Conservation (phyloP, 2,113 vertebrate genomes). For the Salvator merianae region DNA sequence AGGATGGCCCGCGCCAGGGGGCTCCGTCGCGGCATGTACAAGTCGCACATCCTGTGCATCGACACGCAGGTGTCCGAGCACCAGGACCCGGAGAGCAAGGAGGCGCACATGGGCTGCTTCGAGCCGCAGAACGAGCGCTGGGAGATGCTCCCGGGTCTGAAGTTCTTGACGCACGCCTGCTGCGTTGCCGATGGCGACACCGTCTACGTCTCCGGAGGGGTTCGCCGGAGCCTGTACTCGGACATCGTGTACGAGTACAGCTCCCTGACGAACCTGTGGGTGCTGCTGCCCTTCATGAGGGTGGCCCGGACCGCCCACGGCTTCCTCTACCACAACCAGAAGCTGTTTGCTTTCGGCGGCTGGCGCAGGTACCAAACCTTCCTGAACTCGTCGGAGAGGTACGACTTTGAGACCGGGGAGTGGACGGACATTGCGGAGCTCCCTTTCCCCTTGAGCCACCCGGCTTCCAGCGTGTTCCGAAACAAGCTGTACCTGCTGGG, state of each 20-base stretch:
- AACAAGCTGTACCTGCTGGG: slow-evolving; percentile 4
- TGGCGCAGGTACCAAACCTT: slow-evolving; percentile 15
- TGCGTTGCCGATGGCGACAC: background rate
- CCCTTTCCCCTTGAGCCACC: slow-evolving; percentile 16
- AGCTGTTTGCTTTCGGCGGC: background rate
- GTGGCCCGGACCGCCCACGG: background rate
- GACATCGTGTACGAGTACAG: background rate
- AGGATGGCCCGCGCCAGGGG: background rate
- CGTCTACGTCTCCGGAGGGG: slow-evolving; percentile 13
- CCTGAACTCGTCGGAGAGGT: background rate
- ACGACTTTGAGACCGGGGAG: background rate
- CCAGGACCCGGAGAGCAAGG: background rate
- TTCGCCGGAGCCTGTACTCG: background rate
- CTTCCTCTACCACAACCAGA: background rate
- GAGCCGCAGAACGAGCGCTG: background rate
- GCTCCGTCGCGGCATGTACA: slow-evolving; percentile 14
- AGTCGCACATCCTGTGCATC: background rate
- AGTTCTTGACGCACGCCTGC: background rate
- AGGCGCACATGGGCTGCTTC: background rate
- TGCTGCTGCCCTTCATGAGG: background rate
- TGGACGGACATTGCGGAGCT: background rate
- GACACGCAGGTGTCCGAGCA: slow-evolving; percentile 13
- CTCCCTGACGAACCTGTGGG: background rate
- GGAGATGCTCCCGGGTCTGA: slow-evolving; percentile 7
- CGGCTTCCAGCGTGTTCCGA: background rate